Evolutionary conservation across 2,113 vertebrate genomes (phyloP).

Genomic region (Anhinga anhinga): DNA sequence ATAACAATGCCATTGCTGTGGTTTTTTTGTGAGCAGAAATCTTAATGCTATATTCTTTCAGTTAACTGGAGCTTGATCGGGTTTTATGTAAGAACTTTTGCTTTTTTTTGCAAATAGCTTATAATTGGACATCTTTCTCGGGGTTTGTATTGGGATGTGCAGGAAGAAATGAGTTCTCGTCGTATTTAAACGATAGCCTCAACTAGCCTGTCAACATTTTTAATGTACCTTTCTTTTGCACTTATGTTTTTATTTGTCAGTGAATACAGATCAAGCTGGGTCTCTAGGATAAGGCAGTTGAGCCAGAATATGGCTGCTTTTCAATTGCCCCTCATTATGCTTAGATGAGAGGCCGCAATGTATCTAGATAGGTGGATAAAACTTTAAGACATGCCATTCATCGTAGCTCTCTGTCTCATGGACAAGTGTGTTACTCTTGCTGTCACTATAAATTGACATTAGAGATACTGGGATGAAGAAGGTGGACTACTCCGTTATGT

Average conservation of each 20-base stretch:
- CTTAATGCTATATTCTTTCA: constrained; percentile 4
- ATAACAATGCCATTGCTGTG: not conserved
- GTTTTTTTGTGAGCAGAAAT: constrained; percentile 27
- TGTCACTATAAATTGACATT: not conserved
- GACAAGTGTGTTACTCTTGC: not conserved
- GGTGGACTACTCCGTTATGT: not conserved
- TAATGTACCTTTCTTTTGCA: not conserved
- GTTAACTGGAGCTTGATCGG: constrained; percentile 17
- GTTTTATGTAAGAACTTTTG: not conserved
- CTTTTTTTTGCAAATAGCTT: not conserved
- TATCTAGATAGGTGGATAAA: not conserved
- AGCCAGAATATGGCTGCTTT: not conserved
- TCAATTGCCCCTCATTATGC: not conserved
- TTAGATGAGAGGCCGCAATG: not conserved
- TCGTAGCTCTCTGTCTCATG: not conserved
- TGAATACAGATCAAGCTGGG: not conserved
- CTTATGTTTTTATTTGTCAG: not conserved
- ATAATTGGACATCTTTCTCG: not conserved
- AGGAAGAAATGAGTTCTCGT: not conserved
- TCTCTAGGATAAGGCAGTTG: not conserved
- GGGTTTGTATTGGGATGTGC: not conserved
- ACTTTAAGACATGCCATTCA: not conserved
- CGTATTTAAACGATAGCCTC: not conserved
- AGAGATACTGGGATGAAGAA: not conserved
- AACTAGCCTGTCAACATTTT: not conserved